Evolutionary conservation across 2,888 invertebrate genomes (phyloP).

Genomic region (Lasioglossum oenotherae): DNA sequence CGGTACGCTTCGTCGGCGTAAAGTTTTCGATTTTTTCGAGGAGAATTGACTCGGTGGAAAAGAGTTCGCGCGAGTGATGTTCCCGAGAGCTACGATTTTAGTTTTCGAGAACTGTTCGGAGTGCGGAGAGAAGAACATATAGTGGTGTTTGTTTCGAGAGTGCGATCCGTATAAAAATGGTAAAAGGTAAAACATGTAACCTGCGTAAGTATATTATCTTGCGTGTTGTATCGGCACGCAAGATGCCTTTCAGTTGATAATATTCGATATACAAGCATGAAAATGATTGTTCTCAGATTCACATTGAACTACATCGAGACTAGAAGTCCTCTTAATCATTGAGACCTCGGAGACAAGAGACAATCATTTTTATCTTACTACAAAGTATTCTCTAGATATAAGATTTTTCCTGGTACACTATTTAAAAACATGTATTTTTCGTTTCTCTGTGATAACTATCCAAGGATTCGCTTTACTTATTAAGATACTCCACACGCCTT

Average conservation of each 20-base stretch:
- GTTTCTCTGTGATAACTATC: not conserved
- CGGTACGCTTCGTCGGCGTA: not conserved
- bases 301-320: not conserved
- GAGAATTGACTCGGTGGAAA: not conserved
- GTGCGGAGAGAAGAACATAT: conserved; percentile 5
- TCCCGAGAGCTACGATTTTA: not conserved
- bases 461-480: conserved; percentile 7
- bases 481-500: conserved; percentile 4
- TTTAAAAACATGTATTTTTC: conserved; percentile 30
- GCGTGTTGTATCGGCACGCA: conserved; percentile 86
- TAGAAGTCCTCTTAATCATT: not conserved
- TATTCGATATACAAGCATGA: conserved; percentile 1
- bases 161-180: conserved; percentile 3
- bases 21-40: not conserved
- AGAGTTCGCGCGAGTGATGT: not conserved
- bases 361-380: conserved; percentile 44
- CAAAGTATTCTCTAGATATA: not conserved
- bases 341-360: not conserved
- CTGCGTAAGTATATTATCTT: conserved; percentile 85
- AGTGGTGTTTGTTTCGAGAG: not conserved
- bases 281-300: conserved; percentile 39
- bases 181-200: conserved; percentile 51
- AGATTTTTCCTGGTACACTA: conserved; percentile 5
- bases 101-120: not conserved
- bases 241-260: conserved; percentile 73